Evolutionary conservation across 2,888 invertebrate genomes (phyloP).

Genomic region (Amaurobius ferox): DNA sequence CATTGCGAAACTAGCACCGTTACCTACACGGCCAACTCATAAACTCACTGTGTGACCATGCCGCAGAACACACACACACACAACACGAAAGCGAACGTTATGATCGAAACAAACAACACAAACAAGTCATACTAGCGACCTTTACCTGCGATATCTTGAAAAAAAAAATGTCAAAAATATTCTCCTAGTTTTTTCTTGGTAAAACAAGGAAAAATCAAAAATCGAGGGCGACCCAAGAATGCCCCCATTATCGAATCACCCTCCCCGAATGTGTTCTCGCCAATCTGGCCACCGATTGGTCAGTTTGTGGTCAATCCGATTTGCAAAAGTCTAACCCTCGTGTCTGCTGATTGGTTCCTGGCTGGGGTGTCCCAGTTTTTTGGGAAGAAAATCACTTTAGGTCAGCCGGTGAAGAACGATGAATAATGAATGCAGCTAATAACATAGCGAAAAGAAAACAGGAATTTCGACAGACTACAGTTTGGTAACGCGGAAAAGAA

Average conservation of each 20-base stretch:
- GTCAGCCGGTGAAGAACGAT: slow-evolving; percentile 38
- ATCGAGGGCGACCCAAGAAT: slow-evolving; percentile 60
- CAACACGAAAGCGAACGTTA: slow-evolving; percentile 31
- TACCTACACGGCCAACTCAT: slow-evolving; percentile 2
- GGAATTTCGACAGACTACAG: slow-evolving; percentile 27
- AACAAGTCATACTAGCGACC: slow-evolving; percentile 35
- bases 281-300: slow-evolving; percentile 26
- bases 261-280: not conserved
- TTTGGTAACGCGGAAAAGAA: slow-evolving; percentile 21
- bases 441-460: slow-evolving; percentile 19
- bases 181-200: slow-evolving; percentile 7
- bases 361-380: slow-evolving; percentile 49
- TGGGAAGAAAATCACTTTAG: slow-evolving; percentile 26
- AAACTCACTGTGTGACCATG: not conserved
- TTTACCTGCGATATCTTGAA: slow-evolving; percentile 34
- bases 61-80: not conserved
- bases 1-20: not conserved
- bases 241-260: slow-evolving; percentile 39
- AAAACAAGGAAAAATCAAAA: slow-evolving; percentile 28
- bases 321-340: slow-evolving; percentile 39
- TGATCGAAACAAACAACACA: slow-evolving; percentile 39
- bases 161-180: not conserved
- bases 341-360: slow-evolving; percentile 41
- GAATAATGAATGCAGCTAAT: slow-evolving; percentile 39
- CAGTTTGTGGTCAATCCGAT: too few species aligned